A percentile compares a stretch with the other conserved stretches of the same genome.
Evolutionary conservation across 1,140 invertebrate genomes (phyloP).

Genomic region (Grapholita molesta): DNA sequence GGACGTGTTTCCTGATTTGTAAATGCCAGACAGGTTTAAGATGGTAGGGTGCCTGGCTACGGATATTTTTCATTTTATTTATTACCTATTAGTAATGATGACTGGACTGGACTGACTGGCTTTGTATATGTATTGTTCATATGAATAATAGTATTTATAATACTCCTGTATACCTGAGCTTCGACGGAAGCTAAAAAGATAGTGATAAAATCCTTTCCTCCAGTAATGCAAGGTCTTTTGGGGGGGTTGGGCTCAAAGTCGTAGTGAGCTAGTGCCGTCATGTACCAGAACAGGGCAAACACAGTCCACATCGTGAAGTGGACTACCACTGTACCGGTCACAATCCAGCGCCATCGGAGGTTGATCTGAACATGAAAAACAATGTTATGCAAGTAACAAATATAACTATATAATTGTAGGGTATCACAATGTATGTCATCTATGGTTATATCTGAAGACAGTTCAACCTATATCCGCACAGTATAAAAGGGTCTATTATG

Average conservation of each 20-base stretch:
- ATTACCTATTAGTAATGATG: no score
- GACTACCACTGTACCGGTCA: constrained; percentile 59
- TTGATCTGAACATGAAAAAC: constrained; percentile 50
- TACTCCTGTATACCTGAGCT: constrained; percentile 47
- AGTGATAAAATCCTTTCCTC: constrained; percentile 64
- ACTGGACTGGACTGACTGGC: no score
- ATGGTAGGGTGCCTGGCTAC: no score
- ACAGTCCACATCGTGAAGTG: constrained; percentile 69
- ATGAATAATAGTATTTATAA: no score
- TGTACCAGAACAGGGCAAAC: constrained; percentile 71
- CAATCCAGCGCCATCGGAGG: constrained; percentile 70
- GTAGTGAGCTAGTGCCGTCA: constrained; percentile 63
- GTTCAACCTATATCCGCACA: no score
- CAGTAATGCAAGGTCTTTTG: constrained; percentile 53
- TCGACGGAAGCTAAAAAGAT: constrained; percentile 70
- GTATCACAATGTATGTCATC: no score
- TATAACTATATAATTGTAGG: no score
- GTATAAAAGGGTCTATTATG: no score
- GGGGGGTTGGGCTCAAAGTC: constrained; percentile 69
- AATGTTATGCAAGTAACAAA: background rate
- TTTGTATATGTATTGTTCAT: no score
- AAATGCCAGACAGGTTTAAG: background rate
- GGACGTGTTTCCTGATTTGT: constrained; percentile 18
- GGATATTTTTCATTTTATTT: no score
- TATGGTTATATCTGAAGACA: no score